A percentile compares a stretch with the other conserved stretches of the same genome.
These are phyloP conservation scores for Chiloscyllium plagiosum DNA, from an alignment of 2,113 vertebrate species.

Conservation along the genomic window DNA sequence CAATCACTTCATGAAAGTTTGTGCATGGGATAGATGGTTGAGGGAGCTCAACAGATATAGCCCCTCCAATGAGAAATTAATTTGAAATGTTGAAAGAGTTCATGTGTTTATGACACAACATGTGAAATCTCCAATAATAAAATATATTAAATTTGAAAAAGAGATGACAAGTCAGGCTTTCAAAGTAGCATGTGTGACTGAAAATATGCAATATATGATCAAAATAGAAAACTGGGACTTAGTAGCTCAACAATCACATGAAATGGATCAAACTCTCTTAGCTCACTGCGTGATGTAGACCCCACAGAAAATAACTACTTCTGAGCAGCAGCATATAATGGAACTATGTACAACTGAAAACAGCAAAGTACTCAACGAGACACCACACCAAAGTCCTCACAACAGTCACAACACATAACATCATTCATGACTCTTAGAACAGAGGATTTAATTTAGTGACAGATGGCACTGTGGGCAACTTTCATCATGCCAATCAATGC, in stretches of 20 bases:
- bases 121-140: not conserved
- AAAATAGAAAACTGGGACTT: not conserved
- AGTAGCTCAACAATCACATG: not conserved
- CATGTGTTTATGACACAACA: not conserved
- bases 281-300: not conserved
- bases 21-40: not conserved
- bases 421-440: not conserved
- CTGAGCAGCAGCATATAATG: not conserved
- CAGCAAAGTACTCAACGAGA: not conserved
- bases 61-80: not conserved
- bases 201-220: not conserved
- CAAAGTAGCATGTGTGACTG: not conserved
- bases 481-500: slow-evolving; percentile 1
- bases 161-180: not conserved
- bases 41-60: not conserved
- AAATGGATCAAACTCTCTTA: not conserved
- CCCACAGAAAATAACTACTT: not conserved
- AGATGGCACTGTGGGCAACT: not conserved
- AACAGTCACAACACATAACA: not conserved
- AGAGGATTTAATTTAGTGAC: slow-evolving; percentile 9
- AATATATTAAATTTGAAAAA: not conserved
- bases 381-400: not conserved
- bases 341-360: not conserved
- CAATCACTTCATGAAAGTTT: slow-evolving; percentile 24
- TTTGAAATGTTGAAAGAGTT: slow-evolving; percentile 14